A percentile compares a stretch with the other conserved stretches of the same genome.
phyloP scores from a whole-genome alignment of 1,140 invertebrate species.

The Drusus annulatus region DNA sequence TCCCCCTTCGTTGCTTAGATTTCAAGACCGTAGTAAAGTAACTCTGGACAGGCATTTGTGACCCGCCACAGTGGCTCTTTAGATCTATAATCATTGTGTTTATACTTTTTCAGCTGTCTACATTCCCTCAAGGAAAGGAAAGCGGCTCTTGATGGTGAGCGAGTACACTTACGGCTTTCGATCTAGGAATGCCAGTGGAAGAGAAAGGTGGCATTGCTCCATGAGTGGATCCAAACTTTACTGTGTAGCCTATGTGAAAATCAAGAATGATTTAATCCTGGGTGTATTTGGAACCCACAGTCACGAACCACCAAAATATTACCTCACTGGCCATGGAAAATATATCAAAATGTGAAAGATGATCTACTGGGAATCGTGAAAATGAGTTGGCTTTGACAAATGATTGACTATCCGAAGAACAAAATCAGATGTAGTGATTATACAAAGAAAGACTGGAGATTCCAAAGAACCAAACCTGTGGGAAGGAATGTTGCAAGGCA shows the following conservation, averaged over 20 bases:
- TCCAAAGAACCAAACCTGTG: no score
- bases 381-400: no score
- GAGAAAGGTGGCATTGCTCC: not conserved
- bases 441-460: no score
- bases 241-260: not conserved
- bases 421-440: no score
- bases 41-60: no score
- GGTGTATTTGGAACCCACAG: not conserved
- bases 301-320: not conserved
- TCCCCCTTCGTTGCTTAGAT: no score
- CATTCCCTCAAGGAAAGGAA: constrained; percentile 5
- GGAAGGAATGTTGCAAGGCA: no score
- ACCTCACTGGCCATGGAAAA: not conserved
- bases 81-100: not conserved
- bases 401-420: no score
- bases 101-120: not conserved
- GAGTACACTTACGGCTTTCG: not conserved
- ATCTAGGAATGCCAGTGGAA: not conserved
- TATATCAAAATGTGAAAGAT: not conserved
- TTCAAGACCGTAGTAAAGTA: no score
- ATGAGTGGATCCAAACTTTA: not conserved
- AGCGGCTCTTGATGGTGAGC: constrained; percentile 4
- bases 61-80: not conserved
- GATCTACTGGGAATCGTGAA: no score
- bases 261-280: not conserved